phyloP scores from a whole-genome alignment of 2,797 vertebrate genomes.

The Bradypodion pumilum region DNA sequence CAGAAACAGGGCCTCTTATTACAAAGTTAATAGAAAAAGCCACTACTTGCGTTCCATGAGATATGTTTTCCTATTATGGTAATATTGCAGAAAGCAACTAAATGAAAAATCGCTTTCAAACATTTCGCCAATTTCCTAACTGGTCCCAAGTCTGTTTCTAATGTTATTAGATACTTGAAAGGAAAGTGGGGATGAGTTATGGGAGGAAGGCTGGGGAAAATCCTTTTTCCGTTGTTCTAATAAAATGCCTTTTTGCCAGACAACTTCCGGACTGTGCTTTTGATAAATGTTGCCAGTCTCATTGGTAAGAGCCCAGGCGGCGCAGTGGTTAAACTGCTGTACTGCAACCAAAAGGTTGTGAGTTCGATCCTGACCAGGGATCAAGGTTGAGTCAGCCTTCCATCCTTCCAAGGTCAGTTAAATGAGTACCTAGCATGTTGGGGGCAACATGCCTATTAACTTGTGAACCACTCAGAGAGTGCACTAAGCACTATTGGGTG shows the following conservation, averaged over 20 bases:
- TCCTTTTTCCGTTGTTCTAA: neutral
- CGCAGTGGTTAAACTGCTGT: too few species aligned
- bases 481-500: too few species aligned
- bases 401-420: too few species aligned
- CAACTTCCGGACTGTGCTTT: neutral
- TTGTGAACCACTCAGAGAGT: too few species aligned
- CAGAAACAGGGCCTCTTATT: slow-evolving; percentile 66
- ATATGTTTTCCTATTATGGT: slow-evolving; percentile 54
- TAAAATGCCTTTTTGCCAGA: neutral
- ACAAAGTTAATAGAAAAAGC: slow-evolving; percentile 70
- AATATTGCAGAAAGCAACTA: slow-evolving; percentile 61
- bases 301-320: too few species aligned
- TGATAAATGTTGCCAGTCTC: too few species aligned
- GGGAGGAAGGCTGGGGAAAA: neutral
- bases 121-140: slow-evolving; percentile 60
- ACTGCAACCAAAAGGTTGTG: too few species aligned
- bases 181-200: slow-evolving; percentile 7
- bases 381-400: too few species aligned
- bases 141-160: slow-evolving; percentile 61
- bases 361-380: too few species aligned
- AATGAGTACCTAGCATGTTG: too few species aligned
- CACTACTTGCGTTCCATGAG: slow-evolving; percentile 55
- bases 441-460: too few species aligned
- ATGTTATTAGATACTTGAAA: slow-evolving; percentile 37
- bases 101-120: slow-evolving; percentile 59